Conservation (phyloP, 2,888 invertebrate genomes). For the Phlogophora meticulosa region DNA sequence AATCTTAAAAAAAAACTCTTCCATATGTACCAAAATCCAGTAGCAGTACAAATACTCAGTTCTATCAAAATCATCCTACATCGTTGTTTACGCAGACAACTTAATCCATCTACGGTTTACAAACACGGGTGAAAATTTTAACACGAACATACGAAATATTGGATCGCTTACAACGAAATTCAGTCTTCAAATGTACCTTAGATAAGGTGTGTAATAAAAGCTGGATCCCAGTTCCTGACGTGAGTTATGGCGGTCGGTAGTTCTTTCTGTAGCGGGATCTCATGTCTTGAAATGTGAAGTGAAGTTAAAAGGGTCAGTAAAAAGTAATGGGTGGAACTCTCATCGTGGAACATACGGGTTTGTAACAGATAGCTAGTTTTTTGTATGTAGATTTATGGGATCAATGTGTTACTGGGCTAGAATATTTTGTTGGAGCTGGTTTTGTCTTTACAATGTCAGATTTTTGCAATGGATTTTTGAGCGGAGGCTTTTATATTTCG, state of each 20-base stretch:
- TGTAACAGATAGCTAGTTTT: slow-evolving; percentile 47
- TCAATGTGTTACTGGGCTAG: slow-evolving; percentile 1
- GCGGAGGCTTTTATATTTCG: no score
- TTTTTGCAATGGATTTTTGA: background rate
- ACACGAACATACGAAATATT: slow-evolving; percentile 50
- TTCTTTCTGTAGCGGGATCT: slow-evolving; percentile 66
- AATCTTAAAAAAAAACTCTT: slow-evolving; percentile 13
- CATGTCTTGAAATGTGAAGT: slow-evolving; percentile 65
- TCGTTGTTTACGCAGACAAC: slow-evolving; percentile 51
- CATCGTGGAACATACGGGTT: slow-evolving; percentile 49
- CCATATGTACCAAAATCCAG: slow-evolving; percentile 19
- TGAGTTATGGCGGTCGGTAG: slow-evolving; percentile 70
- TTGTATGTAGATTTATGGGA: slow-evolving; percentile 43
- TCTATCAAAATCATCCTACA: slow-evolving; percentile 6
- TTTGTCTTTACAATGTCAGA: background rate
- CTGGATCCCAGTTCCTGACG: slow-evolving; percentile 61
- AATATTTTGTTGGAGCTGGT: slow-evolving; percentile 2
- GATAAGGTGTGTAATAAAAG: slow-evolving; percentile 68
- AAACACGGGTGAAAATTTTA: slow-evolving; percentile 40
- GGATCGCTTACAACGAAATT: slow-evolving; percentile 58
- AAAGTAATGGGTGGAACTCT: slow-evolving; percentile 66
- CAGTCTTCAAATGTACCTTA: slow-evolving; percentile 56
- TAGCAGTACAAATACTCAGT: slow-evolving; percentile 19
- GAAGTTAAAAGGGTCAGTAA: slow-evolving; percentile 70
- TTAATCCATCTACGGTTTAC: slow-evolving; percentile 50